Base-by-base conservation (phyloP, 2,113 vertebrate genomes). In the Heterotis niloticus region DNA sequence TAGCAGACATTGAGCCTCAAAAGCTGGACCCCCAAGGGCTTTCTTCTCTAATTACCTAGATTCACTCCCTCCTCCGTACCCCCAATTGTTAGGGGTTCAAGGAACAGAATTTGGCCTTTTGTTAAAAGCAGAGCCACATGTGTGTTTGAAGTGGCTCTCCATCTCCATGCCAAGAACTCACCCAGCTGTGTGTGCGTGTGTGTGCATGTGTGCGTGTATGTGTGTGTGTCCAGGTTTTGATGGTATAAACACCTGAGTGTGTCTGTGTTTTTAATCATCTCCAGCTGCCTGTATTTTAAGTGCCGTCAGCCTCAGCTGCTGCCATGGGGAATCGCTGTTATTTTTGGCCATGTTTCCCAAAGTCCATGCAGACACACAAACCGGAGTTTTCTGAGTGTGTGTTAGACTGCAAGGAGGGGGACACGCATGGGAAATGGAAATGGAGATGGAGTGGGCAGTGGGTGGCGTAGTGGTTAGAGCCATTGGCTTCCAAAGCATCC, bases 231-330 rank as follows among this genome's bases (percentile, higher is more conserved):
- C 62, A 56, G 68, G 65, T 83, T 80, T 81, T 80, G 28, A 28
- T n/a, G 68, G 59, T 34, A 60, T 79, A 57, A 65, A 66, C 70
- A 75, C 52, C 26, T 57, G 64, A 75, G 82, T 78, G 85, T 83
- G 82, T 84, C 87, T 87, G 88, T 88, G 86, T 89, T 90, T 90
- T 89, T 86, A 89, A 89, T 90, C 87, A 90, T 85, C 82, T 80
- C 83, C 85, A 72, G 80, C 34, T 13, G 20, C 54, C 26, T 75
- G 68, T 68, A 44, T 44, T 75, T 59, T 68, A 74, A 80, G 28
- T 34, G 62, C 23, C 9, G n/a, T 29, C 75, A 71, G 79, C 78
- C 86, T 84, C 85, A 84, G 84, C 79, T 83, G 86, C 88, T 86
- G 84, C 82, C 88, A 67, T 29, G 20, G 84, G 87, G 83, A 81